Percentiles rank a stretch among this genome's conserved stretches.
Conservation (phyloP, 2,888 invertebrate genomes). For the Ecdyonurus torrentis region DNA sequence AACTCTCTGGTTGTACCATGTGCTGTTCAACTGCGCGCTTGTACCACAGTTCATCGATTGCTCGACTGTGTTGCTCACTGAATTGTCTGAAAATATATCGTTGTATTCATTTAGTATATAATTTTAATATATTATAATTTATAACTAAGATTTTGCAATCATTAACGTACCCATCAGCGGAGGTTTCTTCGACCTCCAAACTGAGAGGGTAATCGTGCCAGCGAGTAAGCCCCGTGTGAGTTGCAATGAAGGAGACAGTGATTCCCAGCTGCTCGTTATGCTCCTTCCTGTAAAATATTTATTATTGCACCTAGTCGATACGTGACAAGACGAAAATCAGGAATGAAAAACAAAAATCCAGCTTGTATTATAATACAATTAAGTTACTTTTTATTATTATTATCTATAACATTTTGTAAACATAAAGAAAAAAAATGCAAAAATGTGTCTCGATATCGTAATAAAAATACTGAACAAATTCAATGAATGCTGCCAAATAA, state of each 20-base stretch:
- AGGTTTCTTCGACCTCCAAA: slow-evolving; percentile 24
- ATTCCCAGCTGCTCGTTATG: slow-evolving; percentile 71
- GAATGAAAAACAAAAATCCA: too few relatives aligned
- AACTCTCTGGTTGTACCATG: slow-evolving; percentile 69
- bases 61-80: slow-evolving; percentile 53
- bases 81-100: slow-evolving; percentile 40
- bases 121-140: too few relatives aligned
- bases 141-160: background rate
- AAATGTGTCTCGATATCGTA: too few relatives aligned
- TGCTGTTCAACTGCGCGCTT: slow-evolving; percentile 82
- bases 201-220: slow-evolving; percentile 55
- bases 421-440: too few relatives aligned
- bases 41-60: slow-evolving; percentile 83
- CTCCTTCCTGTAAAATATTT: slow-evolving; percentile 46
- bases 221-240: slow-evolving; percentile 75
- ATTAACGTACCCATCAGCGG: slow-evolving; percentile 6
- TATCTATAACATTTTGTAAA: too few relatives aligned
- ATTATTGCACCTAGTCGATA: background rate
- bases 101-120: background rate
- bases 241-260: slow-evolving; percentile 72
- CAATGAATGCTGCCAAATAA: too few relatives aligned
- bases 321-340: too few relatives aligned
- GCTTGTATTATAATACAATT: too few relatives aligned
- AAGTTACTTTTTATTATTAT: too few relatives aligned
- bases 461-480: too few relatives aligned